Base-by-base conservation (phyloP, 1,140 invertebrate species). In the Formica exsecta region DNA sequence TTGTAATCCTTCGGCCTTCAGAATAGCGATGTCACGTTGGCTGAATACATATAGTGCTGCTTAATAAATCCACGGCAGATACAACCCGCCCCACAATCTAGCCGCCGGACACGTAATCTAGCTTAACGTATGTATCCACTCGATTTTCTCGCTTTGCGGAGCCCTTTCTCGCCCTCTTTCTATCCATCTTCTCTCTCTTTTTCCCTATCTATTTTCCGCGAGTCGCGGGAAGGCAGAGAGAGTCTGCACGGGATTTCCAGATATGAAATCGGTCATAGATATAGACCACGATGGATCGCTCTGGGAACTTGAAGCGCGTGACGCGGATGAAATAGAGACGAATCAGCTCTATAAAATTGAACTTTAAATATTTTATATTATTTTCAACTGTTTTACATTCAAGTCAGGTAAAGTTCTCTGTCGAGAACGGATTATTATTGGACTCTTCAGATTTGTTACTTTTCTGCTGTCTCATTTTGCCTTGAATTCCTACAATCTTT, bases 51-150 rank as follows among this genome's bases (percentile, higher is more conserved):
- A 89, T 54, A 85, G 64, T 54, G 71, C 57, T 87, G 89, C 86
- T 89, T 91, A 91, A 91, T 89, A 91, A 91, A 91, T 91, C 89
- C 73, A 51, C 48, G 86, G 38, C 86, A 32, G 86, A 86, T 80
- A 76, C 74, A 85, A 88, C 76, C 19, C 41, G 65, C 65, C 73
- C 64, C 66, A 19, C 48, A 87, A 91, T 91, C 87, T 79, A 86
- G 16, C 77, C 85, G 85, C 48, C 48, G 73, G 83, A 91, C 85
- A 87, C 87, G 87, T 91, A 91, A 91, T 91, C 86, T 91, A 68
- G 80, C 81, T 91, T 89, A 91, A 91, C 85, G 85, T 91, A 89
- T 81, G 85, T 84, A 85, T 70, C 77, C 81, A 83, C 77, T 86
- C 73, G 81, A 87, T 91, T 91, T 87, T 91, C 83, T 85, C 89